phyloP scores from a whole-genome alignment of 1,140 invertebrate genomes.

The Psilanteris sp. region DNA sequence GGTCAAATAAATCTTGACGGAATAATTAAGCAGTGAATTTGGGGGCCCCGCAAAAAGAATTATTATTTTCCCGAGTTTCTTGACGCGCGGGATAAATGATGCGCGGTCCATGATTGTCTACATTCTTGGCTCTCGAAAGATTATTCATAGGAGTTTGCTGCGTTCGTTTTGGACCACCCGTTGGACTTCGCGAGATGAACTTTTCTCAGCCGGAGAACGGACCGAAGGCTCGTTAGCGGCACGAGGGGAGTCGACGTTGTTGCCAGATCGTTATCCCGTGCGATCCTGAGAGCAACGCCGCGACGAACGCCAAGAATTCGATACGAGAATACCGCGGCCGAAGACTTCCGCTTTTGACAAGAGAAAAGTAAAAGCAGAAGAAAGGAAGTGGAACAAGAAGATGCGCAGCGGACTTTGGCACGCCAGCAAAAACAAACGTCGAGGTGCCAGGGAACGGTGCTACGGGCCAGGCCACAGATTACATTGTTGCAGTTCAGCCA shows the following conservation, averaged over 20 bases:
- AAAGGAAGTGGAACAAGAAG: conserved; percentile 41
- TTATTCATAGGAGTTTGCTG: conserved; percentile 49
- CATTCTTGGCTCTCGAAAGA: conserved; percentile 31
- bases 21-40: conserved; percentile 45
- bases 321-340: conserved; percentile 29
- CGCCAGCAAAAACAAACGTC: conserved; percentile 15
- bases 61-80: conserved; percentile 34
- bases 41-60: conserved; percentile 21
- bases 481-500: conserved; percentile 12
- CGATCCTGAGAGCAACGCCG: conserved; percentile 39
- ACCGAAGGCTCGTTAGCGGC: conserved; percentile 74
- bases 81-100: conserved; percentile 43
- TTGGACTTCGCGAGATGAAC: conserved; percentile 67
- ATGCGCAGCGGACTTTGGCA: conserved; percentile 22
- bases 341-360: conserved; percentile 52
- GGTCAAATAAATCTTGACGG: conserved; percentile 40
- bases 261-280: conserved; percentile 75
- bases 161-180: conserved; percentile 63
- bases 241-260: conserved; percentile 73
- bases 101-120: conserved; percentile 43
- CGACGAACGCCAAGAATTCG: conserved; percentile 39
- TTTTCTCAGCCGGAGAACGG: conserved; percentile 59
- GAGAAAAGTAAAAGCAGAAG: conserved; percentile 40
- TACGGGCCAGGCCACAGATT: conserved; percentile 3
- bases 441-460: not conserved